phyloP scores from a whole-genome alignment of 2,113 vertebrate genomes.

The Psilopogon haemacephalus region DNA sequence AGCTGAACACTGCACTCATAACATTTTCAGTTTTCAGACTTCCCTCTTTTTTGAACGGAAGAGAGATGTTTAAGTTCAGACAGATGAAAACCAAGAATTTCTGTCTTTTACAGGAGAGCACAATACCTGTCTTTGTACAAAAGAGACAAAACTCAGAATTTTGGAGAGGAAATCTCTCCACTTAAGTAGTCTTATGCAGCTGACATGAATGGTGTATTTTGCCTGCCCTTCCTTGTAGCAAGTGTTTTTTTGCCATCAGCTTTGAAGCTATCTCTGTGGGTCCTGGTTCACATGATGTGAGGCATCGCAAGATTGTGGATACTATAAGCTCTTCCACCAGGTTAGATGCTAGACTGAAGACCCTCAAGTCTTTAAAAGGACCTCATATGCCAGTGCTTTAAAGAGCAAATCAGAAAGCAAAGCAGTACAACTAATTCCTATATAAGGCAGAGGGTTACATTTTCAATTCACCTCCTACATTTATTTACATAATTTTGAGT shows the following conservation, averaged over 20 bases:
- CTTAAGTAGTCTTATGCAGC: neutral
- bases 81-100: neutral
- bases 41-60: neutral
- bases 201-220: neutral
- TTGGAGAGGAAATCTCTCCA: neutral
- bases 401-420: neutral
- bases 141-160: neutral
- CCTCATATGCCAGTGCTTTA: neutral
- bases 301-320: neutral
- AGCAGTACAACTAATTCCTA: neutral
- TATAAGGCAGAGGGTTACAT: neutral
- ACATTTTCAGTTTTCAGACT: neutral
- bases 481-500: constrained; percentile 42
- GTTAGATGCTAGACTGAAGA: neutral
- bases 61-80: neutral
- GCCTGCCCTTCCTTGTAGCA: neutral
- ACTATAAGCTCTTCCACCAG: neutral
- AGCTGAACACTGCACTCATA: neutral
- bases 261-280: neutral
- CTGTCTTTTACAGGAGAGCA: neutral
- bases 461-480: neutral
- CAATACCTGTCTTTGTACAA: neutral
- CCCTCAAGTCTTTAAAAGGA: neutral
- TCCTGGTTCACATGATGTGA: neutral
- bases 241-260: neutral